phyloP scores from a whole-genome alignment of 1,140 invertebrate genomes.

The Papilio polytes region DNA sequence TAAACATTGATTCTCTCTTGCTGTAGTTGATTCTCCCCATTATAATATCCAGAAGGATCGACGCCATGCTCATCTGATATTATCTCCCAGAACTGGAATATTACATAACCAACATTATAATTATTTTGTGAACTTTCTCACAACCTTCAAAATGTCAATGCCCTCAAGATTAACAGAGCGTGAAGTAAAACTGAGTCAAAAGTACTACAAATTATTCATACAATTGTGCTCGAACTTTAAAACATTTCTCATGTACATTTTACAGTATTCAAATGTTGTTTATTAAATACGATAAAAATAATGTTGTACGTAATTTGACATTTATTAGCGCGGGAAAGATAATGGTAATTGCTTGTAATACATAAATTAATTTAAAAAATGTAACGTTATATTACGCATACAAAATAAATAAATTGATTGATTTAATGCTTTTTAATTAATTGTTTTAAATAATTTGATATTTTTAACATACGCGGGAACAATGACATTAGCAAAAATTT shows the following conservation, averaged over 20 bases:
- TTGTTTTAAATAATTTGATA: not conserved
- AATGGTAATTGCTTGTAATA: too few relatives aligned
- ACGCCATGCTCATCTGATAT: slow-evolving; percentile 89
- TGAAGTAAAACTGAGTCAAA: slow-evolving; percentile 6
- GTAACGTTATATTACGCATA: too few relatives aligned
- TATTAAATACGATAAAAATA: too few relatives aligned
- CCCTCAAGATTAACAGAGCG: not conserved
- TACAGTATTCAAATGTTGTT: not conserved
- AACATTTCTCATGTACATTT: not conserved
- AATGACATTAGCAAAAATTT: not conserved
- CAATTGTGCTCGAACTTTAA: not conserved
- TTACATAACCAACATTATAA: too few relatives aligned
- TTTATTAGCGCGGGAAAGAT: too few relatives aligned
- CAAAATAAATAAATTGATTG: too few relatives aligned
- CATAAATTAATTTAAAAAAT: too few relatives aligned
- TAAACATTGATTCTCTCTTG: slow-evolving; percentile 96
- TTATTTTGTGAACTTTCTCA: slow-evolving; percentile 6
- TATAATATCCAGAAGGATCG: slow-evolving; percentile 93
- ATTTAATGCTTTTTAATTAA: too few relatives aligned
- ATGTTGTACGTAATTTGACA: too few relatives aligned
- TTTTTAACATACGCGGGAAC: not conserved
- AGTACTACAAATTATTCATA: slow-evolving; percentile 34
- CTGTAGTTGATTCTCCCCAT: slow-evolving; percentile 93
- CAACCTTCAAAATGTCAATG: not conserved
- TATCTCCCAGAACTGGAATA: slow-evolving; percentile 87